These are phyloP conservation scores for Mizuhopecten yessoensis DNA, from an alignment of 1,140 invertebrate species.

Conservation along the genomic window DNA sequence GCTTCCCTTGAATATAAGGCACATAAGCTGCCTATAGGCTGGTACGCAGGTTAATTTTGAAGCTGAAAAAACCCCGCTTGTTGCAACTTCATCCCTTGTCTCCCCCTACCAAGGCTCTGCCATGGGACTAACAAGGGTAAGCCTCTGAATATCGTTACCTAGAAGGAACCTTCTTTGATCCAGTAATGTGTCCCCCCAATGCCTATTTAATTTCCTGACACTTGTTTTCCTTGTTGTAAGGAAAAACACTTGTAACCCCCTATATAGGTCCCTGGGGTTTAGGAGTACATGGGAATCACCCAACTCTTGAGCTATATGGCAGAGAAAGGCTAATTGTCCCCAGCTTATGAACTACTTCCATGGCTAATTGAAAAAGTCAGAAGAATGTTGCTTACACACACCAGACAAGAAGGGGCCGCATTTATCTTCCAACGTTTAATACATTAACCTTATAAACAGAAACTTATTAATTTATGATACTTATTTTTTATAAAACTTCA, in stretches of 20 bases:
- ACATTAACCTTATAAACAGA: not conserved
- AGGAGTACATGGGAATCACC: not conserved
- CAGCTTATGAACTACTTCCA: not conserved
- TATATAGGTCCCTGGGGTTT: not conserved
- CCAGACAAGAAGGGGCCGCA: not conserved
- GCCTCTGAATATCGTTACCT: too few species aligned
- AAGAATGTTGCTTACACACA: not conserved
- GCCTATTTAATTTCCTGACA: slow-evolving; percentile 1
- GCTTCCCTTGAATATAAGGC: not conserved
- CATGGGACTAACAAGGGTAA: too few species aligned
- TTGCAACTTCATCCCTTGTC: too few species aligned
- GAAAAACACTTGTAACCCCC: slow-evolving; percentile 31
- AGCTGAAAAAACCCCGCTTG: too few species aligned
- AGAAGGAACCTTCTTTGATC: not conserved
- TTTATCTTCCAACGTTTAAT: not conserved
- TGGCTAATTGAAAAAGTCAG: slow-evolving; percentile 24
- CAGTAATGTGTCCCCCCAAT: not conserved
- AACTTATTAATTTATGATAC: not conserved
- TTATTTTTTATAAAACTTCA: not conserved
- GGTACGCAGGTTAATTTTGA: too few species aligned
- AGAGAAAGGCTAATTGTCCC: slow-evolving; percentile 37
- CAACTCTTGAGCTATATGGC: not conserved
- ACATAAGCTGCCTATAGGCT: too few species aligned
- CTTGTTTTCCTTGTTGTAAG: slow-evolving; percentile 8
- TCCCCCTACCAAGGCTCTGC: too few species aligned